phyloP scores from a whole-genome alignment of 2,797 vertebrate species.

The Oryzias sinensis region DNA sequence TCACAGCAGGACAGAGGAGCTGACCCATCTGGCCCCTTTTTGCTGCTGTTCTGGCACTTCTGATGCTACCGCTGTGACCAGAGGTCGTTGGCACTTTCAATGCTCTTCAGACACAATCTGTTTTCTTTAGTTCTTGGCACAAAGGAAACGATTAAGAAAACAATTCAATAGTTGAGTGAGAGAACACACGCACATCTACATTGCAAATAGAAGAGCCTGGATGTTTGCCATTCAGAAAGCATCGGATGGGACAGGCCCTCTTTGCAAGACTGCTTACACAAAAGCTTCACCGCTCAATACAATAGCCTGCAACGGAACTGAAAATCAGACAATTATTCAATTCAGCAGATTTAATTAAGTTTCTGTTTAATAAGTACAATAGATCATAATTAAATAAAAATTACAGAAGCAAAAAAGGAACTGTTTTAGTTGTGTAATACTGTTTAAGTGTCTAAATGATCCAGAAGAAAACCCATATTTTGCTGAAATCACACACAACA shows the following conservation, averaged over 20 bases:
- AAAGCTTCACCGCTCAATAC: constrained; percentile 61
- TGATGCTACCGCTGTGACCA: constrained; percentile 61
- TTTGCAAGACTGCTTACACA: constrained; percentile 63
- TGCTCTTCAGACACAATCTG: constrained; percentile 79
- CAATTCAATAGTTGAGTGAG: constrained; percentile 77
- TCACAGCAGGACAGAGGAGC: constrained; percentile 51
- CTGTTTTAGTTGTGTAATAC: background rate
- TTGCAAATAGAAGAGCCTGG: constrained; percentile 71
- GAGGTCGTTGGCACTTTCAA: constrained; percentile 72
- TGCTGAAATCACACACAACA: no score
- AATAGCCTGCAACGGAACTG: constrained; percentile 38
- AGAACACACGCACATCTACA: constrained; percentile 71
- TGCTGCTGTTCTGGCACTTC: constrained; percentile 68
- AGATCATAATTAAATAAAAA: constrained; percentile 15
- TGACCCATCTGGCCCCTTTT: constrained; percentile 66
- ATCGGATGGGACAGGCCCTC: constrained; percentile 55
- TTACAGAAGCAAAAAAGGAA: background rate
- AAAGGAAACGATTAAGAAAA: constrained; percentile 82
- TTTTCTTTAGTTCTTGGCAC: constrained; percentile 79
- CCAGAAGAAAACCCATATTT: no score
- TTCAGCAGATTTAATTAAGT: constrained; percentile 21
- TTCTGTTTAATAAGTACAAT: constrained; percentile 18
- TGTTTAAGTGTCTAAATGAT: no score
- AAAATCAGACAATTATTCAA: constrained; percentile 19
- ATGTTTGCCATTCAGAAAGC: constrained; percentile 73